A percentile compares a stretch with the other conserved stretches of the same genome.
These are phyloP conservation scores for Cololabis saira DNA, from an alignment of 2,113 vertebrate genomes.

Conservation along the genomic window DNA sequence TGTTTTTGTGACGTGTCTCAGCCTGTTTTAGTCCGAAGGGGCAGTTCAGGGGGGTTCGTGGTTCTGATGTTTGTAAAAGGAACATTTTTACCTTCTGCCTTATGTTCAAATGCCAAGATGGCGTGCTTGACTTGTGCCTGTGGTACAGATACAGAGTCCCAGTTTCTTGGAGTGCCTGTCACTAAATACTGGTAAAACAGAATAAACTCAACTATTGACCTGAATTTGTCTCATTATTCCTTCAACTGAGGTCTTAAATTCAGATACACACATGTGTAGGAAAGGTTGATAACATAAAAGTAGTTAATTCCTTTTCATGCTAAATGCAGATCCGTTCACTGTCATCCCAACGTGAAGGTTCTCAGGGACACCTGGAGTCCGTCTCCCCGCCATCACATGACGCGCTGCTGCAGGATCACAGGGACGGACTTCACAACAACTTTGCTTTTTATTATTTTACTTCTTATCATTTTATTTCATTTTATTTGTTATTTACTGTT, in stretches of 20 bases:
- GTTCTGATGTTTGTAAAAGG: slow-evolving; percentile 17
- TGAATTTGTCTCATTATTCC: slow-evolving; percentile 8
- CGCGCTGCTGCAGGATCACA: no score
- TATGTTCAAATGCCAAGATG: slow-evolving; percentile 60
- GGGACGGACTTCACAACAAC: no score
- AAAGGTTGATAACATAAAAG: no score
- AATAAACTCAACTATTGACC: slow-evolving; percentile 66
- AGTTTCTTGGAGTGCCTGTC: slow-evolving; percentile 61
- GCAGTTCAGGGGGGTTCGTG: slow-evolving; percentile 1
- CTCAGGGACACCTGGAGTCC: no score
- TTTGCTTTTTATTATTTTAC: no score
- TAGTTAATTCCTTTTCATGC: no score
- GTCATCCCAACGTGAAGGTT: no score
- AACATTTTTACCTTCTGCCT: slow-evolving; percentile 58
- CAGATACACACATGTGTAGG: neutral
- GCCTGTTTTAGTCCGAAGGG: slow-evolving; percentile 29
- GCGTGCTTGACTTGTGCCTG: slow-evolving; percentile 72
- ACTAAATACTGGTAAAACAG: slow-evolving; percentile 41
- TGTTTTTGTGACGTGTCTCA: slow-evolving; percentile 2
- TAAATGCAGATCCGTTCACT: no score
- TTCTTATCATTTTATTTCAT: no score
- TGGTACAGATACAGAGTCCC: slow-evolving; percentile 61
- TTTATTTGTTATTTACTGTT: no score
- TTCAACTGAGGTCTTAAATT: neutral
- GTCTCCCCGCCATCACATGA: no score